Conservation (phyloP, 1,140 invertebrate genomes). For the Pentalonia nigronervosa region DNA sequence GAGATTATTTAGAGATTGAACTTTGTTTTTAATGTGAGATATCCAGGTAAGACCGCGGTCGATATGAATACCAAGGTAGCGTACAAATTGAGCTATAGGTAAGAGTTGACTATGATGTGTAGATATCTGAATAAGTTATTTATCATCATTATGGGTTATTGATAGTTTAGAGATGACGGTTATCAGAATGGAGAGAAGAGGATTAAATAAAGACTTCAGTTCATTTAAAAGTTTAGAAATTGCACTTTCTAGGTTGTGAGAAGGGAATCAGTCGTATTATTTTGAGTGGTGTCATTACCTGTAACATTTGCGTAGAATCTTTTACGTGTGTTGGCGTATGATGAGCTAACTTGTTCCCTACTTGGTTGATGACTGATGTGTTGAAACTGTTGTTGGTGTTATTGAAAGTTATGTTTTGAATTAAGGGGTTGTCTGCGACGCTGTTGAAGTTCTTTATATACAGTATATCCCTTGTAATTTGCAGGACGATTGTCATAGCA, state of each 20-base stretch:
- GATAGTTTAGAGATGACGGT: background rate
- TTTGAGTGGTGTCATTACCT: background rate
- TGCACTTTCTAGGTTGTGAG: background rate
- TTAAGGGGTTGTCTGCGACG: background rate
- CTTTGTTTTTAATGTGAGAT: too few relatives aligned
- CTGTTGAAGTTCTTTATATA: background rate
- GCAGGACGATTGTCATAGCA: background rate
- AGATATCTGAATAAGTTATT: background rate
- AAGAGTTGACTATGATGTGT: too few relatives aligned
- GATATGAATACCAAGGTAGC: too few relatives aligned
- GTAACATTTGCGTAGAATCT: background rate
- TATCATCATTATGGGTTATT: background rate
- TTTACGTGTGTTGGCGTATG: background rate
- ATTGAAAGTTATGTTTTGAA: background rate
- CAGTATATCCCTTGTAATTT: background rate
- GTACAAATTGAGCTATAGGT: too few relatives aligned
- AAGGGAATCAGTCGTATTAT: background rate
- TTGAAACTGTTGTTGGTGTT: background rate
- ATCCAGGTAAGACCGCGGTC: too few relatives aligned
- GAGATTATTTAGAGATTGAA: too few relatives aligned
- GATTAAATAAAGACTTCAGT: background rate
- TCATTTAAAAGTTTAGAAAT: background rate
- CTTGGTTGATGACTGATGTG: background rate
- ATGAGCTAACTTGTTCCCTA: background rate
- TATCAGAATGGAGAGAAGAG: background rate